Percentiles rank a stretch among this genome's conserved stretches.
Conservation (phyloP, 2,888 invertebrate species). For the Lepidochrysops patricia region DNA sequence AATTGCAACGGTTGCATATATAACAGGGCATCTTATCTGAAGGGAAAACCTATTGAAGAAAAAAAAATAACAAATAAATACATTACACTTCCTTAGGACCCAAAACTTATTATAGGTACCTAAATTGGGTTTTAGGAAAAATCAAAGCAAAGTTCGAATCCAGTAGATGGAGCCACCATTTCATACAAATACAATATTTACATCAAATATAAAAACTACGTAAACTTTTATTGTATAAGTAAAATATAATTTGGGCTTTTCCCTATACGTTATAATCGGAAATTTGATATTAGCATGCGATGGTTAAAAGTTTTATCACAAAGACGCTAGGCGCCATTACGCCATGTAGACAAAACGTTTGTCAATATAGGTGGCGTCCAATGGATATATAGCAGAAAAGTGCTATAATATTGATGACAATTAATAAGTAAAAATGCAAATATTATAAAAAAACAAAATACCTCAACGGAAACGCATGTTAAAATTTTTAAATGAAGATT, state of each 20-base stretch:
- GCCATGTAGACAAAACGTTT: constrained; percentile 21
- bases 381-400: constrained; percentile 1
- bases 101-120: constrained; percentile 11
- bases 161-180: constrained; percentile 29
- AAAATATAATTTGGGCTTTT: not conserved
- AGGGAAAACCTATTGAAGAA: constrained; percentile 65
- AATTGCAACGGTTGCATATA: constrained; percentile 80
- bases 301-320: not conserved
- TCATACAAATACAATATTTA: not conserved
- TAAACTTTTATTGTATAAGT: not conserved
- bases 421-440: not conserved
- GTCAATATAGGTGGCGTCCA: constrained; percentile 28
- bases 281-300: not conserved
- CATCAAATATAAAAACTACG: not conserved
- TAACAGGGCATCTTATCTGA: constrained; percentile 84
- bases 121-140: too few relatives aligned
- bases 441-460: constrained; percentile 40
- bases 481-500: constrained; percentile 83
- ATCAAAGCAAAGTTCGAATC: not conserved
- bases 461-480: constrained; percentile 86
- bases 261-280: not conserved
- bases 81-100: not conserved
- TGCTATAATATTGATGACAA: not conserved
- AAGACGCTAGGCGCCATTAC: constrained; percentile 25
- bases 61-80: not conserved